phyloP scores from a whole-genome alignment of 2,888 invertebrate species.

The Congeria kusceri region DNA sequence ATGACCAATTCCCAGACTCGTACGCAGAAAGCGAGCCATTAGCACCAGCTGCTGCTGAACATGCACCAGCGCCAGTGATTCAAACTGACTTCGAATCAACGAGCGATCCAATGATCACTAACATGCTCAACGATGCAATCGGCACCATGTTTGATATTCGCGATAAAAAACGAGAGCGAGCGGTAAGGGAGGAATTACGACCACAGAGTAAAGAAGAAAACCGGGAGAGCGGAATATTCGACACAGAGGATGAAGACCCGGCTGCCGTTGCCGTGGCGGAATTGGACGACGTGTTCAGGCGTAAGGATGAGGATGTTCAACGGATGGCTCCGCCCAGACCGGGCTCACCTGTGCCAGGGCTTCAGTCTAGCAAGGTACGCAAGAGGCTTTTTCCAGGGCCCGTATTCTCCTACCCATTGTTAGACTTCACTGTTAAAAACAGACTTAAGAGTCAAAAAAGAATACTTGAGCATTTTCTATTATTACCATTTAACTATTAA shows the following conservation, averaged over 20 bases:
- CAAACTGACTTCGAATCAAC: conserved; percentile 58
- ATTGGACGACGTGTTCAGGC: neutral
- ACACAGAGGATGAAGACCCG: conserved; percentile 41
- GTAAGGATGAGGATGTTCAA: conserved; percentile 24
- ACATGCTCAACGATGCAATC: conserved; percentile 80
- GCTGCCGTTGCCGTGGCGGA: conserved; percentile 47
- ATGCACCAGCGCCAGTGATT: conserved; percentile 1
- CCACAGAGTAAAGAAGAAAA: conserved; percentile 47
- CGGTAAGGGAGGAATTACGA: conserved; percentile 25
- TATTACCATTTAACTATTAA: too few species aligned
- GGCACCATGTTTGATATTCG: conserved; percentile 79
- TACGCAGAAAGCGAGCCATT: conserved; percentile 7
- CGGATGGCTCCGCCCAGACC: conserved; percentile 67
- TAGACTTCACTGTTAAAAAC: too few species aligned
- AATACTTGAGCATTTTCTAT: too few species aligned
- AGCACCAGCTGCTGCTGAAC: conserved; percentile 4
- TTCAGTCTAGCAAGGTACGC: conserved; percentile 57
- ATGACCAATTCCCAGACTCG: conserved; percentile 4
- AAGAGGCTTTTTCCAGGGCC: too few species aligned
- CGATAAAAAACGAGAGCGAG: conserved; percentile 45
- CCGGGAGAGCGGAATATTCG: conserved; percentile 52
- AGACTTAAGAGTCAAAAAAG: too few species aligned
- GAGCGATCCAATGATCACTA: conserved; percentile 75
- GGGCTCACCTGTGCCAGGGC: conserved; percentile 75
- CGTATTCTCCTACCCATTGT: too few species aligned